Conservation (phyloP, 1,140 invertebrate species). For the Drosophila ohnishii region DNA sequence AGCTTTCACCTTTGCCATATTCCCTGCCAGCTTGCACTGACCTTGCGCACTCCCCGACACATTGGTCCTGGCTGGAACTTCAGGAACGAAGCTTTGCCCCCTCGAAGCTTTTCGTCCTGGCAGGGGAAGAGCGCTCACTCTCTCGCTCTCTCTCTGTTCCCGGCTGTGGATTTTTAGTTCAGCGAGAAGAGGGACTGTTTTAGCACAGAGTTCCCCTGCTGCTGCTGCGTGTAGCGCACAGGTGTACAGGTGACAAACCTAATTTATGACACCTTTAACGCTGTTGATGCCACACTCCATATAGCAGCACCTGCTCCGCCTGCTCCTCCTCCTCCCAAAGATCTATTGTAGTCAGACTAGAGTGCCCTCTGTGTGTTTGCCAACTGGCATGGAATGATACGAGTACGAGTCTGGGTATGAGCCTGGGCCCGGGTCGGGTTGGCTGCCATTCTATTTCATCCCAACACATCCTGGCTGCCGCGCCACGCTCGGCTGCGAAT, state of each 20-base stretch:
- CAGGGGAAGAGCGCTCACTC: conserved; percentile 40
- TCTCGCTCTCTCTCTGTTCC: not conserved
- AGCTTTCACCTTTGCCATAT: conserved; percentile 66
- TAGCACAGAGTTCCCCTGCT: conserved; percentile 24
- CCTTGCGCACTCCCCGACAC: conserved; percentile 71
- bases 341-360: conserved; percentile 52
- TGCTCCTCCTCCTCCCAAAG: conserved; percentile 6
- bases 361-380: conserved; percentile 65
- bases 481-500: conserved; percentile 37
- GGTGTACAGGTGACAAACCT: conserved; percentile 68
- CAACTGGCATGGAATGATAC: conserved; percentile 71
- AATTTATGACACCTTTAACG: conserved; percentile 60
- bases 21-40: conserved; percentile 64
- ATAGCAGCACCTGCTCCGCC: conserved; percentile 9
- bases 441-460: conserved; percentile 26
- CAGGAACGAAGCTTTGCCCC: conserved; percentile 67
- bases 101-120: conserved; percentile 48
- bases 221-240: conserved; percentile 1
- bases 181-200: conserved; percentile 9
- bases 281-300: conserved; percentile 26
- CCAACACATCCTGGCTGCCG: conserved; percentile 22
- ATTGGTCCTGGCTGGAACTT: conserved; percentile 70
- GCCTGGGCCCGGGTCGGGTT: not conserved
- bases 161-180: conserved; percentile 11
- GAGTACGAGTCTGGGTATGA: conserved; percentile 18